Conservation (phyloP, 1,140 invertebrate genomes). For the Neodiprion fabricii region DNA sequence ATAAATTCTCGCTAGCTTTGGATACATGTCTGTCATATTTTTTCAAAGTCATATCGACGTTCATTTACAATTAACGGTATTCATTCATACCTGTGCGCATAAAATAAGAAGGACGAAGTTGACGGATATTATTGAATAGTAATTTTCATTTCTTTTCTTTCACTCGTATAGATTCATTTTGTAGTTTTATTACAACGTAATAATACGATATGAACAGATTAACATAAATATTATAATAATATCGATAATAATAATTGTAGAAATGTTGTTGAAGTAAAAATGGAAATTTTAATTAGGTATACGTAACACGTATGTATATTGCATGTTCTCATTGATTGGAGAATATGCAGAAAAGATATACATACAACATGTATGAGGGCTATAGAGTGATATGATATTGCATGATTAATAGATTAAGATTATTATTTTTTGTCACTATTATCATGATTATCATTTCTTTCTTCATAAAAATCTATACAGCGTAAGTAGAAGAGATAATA, state of each 20-base stretch:
- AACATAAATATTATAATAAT: constrained; percentile 53
- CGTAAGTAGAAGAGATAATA: not conserved
- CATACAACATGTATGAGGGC: constrained; percentile 44
- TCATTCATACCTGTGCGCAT: too few relatives aligned
- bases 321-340: constrained; percentile 29
- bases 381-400: constrained; percentile 64
- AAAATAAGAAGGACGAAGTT: too few relatives aligned
- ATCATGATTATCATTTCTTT: not conserved
- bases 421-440: constrained; percentile 16
- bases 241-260: constrained; percentile 29
- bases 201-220: constrained; percentile 60
- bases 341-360: constrained; percentile 52
- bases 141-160: too few relatives aligned
- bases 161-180: not conserved
- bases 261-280: constrained; percentile 62
- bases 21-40: too few relatives aligned
- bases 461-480: not conserved
- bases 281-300: constrained; percentile 48
- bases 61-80: too few relatives aligned
- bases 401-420: constrained; percentile 50
- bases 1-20: too few relatives aligned
- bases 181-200: constrained; percentile 44
- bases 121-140: too few relatives aligned
- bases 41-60: too few relatives aligned
- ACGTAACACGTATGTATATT: constrained; percentile 31